Evolutionary conservation across 2,888 invertebrate genomes (phyloP).

Genomic region (Saturnia pavonia): DNA sequence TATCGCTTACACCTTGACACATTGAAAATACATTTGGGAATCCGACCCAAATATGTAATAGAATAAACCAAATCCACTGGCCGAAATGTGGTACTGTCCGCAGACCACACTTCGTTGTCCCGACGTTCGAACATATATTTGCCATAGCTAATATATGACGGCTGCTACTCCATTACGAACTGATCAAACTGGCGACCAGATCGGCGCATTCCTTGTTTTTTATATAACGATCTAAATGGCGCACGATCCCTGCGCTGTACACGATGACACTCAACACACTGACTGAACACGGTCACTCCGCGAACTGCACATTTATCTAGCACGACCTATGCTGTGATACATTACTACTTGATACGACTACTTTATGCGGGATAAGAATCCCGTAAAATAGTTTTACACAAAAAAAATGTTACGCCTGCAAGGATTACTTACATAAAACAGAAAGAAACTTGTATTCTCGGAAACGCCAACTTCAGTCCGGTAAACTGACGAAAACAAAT

Average conservation of each 20-base stretch:
- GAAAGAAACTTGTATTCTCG: conserved; percentile 68
- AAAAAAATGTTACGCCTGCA: conserved; percentile 54
- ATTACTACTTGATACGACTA: conserved; percentile 37
- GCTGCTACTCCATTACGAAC: conserved; percentile 66
- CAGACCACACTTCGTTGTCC: conserved; percentile 58
- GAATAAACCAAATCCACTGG: conserved; percentile 66
- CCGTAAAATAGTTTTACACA: conserved; percentile 42
- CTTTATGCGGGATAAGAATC: conserved; percentile 38
- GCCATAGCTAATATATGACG: conserved; percentile 56
- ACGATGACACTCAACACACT: conserved; percentile 75
- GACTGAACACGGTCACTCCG: conserved; percentile 50
- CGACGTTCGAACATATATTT: conserved; percentile 49
- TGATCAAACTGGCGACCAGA: conserved; percentile 50
- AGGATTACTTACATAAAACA: conserved; percentile 69
- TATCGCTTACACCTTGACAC: conserved; percentile 54
- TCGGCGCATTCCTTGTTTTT: conserved; percentile 67
- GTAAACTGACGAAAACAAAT: conserved; percentile 39
- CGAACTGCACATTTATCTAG: conserved; percentile 53
- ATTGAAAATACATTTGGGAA: conserved; percentile 63
- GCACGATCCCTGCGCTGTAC: conserved; percentile 61
- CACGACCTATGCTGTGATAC: conserved; percentile 39
- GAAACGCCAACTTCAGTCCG: conserved; percentile 70
- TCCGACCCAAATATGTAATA: conserved; percentile 60
- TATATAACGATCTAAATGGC: conserved; percentile 68
- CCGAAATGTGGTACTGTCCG: conserved; percentile 55